Evolutionary conservation across 2,113 vertebrate species (phyloP), one percentile per base, ranked within the genome.

Genomic region (Peromyscus leucopus): DNA sequence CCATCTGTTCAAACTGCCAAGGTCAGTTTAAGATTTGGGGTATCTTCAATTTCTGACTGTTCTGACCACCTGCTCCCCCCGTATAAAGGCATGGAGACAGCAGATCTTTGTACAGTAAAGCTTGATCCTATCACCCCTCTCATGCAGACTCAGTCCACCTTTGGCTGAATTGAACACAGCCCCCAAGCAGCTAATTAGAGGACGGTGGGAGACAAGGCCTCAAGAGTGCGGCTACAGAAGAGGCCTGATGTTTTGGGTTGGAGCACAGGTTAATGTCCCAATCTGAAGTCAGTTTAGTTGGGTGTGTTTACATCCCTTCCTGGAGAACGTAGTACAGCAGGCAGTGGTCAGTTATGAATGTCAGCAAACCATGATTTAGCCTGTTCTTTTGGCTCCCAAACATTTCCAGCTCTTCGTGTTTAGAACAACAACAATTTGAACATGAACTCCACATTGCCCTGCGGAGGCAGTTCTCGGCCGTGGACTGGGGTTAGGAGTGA

Each of bases 261-360:
- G 39, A 69, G 28, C 57, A 39, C 0, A 15, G 75, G 8, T 16
- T 74, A 55, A 42, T 51, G 46, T 65, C 46, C 26, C 48, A 78
- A 48, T 76, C 71, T 39, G 59, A 86, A 89, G 55, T 57, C 85
- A 16, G 74, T 26, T 33, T 24, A 48, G 42, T 36, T n/a, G 69
- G 69, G 42, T 89, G n/a, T 94, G 59, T 89, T 95, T 78, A 67
- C 21, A 31, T 6, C 13, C 31, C 59, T 98, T 91, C 89, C 22
- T 48, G 65, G 89, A 93, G 90, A 84, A 75, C 5, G 31, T 36
- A 79, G 51, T 89, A 42, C 15, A 78, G 31, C 24, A 19, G 16
- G 33, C 8, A 17, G 19, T 31, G 65, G 12, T 4, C 39, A 33
- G 51, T 59, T 55, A 59, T 24, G 65, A 31, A 7, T 33, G 15